Conservation (phyloP, 2,888 invertebrate species). For the Drosophila kanekoi region DNA sequence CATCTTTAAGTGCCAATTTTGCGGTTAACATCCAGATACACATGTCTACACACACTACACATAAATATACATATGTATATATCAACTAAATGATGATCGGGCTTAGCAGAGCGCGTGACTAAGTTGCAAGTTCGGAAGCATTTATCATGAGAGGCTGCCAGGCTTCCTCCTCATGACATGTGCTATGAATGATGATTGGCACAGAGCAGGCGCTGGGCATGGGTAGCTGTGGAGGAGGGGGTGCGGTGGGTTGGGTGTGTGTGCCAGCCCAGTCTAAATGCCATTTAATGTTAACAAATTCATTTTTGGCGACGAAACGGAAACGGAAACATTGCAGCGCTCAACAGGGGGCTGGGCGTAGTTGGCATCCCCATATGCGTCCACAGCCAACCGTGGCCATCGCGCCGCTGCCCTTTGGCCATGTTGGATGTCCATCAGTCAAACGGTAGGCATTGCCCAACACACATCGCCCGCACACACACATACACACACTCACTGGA, state of each 20-base stretch:
- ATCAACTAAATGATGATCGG: constrained; percentile 47
- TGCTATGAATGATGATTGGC: constrained; percentile 49
- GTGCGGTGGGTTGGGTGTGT: background rate
- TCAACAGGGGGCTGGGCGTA: constrained; percentile 5
- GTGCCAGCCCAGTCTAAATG: constrained; percentile 33
- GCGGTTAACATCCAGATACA: constrained; percentile 23
- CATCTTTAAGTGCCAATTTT: constrained; percentile 49
- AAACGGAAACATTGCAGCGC: constrained; percentile 49
- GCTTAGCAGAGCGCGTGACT: constrained; percentile 51
- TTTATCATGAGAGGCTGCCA: constrained; percentile 53
- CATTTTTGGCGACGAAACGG: constrained; percentile 68
- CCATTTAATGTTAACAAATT: constrained; percentile 75
- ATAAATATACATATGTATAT: background rate
- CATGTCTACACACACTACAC: background rate
- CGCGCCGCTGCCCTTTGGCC: background rate
- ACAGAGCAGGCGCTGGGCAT: background rate
- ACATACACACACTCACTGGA: no score
- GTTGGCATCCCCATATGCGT: background rate
- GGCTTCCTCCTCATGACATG: constrained; percentile 17
- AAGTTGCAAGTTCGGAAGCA: constrained; percentile 56
- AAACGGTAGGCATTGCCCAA: constrained; percentile 30
- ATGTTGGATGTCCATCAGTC: constrained; percentile 48
- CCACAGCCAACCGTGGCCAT: no score
- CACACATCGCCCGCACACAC: no score
- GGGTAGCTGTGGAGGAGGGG: no score